These are phyloP conservation scores for Podarcis raffonei DNA, from an alignment of 2,113 vertebrate genomes.

Conservation along the genomic window DNA sequence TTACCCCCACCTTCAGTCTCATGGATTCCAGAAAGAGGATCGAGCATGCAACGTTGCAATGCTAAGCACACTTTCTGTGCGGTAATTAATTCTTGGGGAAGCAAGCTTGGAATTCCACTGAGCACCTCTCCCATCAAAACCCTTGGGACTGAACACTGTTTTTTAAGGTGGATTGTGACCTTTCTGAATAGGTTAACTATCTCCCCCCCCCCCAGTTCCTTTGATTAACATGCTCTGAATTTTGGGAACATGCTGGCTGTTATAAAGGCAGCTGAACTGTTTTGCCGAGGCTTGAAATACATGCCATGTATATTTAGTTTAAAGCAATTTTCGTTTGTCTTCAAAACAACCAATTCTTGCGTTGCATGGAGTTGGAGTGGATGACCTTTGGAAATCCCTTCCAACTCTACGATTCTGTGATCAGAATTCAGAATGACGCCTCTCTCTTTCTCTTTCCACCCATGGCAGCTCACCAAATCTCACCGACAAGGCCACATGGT, in stretches of 20 bases:
- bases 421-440: not conserved
- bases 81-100: not conserved
- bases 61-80: not conserved
- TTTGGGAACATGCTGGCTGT: not conserved
- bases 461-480: slow-evolving; percentile 92
- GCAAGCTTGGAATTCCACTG: not conserved
- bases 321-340: not conserved
- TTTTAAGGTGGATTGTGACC: not conserved
- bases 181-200: not conserved
- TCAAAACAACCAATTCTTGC: not conserved
- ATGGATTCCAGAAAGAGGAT: too few relatives aligned
- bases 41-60: not conserved
- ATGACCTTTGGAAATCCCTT: too few relatives aligned
- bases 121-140: not conserved
- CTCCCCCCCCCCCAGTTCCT: rapidly evolving
- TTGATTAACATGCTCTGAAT: not conserved
- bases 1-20: not conserved
- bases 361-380: not conserved
- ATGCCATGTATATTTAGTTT: rapidly evolving
- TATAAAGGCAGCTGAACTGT: not conserved
- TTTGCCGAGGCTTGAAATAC: not conserved
- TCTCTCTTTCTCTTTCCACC: slow-evolving; percentile 3
- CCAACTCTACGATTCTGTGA: too few relatives aligned
- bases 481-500: slow-evolving; percentile 99
- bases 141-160: not conserved